Evolutionary conservation across 2,888 invertebrate species (phyloP).

Genomic region (Ochropleura plecta): DNA sequence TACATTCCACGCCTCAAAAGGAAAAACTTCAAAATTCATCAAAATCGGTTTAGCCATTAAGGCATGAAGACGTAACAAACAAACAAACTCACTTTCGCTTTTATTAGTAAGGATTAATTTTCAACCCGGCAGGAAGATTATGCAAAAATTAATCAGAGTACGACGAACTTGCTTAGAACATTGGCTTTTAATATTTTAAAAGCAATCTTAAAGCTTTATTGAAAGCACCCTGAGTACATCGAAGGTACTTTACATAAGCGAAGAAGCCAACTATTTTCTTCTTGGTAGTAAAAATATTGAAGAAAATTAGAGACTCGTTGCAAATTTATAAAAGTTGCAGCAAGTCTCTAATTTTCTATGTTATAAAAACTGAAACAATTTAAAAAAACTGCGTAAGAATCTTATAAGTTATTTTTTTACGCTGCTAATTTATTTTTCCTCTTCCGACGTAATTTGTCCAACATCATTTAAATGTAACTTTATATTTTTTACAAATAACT

Average conservation of each 20-base stretch:
- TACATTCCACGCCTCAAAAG: too few relatives aligned
- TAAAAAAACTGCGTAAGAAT: background rate
- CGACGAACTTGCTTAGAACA: constrained; percentile 18
- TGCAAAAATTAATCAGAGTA: constrained; percentile 49
- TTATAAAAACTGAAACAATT: background rate
- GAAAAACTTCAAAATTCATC: too few relatives aligned
- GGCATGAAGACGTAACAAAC: too few relatives aligned
- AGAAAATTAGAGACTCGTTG: too few relatives aligned
- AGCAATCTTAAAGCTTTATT: constrained; percentile 38
- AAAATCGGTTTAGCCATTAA: too few relatives aligned
- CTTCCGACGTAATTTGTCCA: background rate
- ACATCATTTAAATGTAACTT: constrained; percentile 8
- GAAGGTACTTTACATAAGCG: background rate
- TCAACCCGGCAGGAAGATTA: constrained; percentile 42
- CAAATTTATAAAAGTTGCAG: too few relatives aligned
- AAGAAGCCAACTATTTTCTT: background rate
- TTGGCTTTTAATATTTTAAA: constrained; percentile 60
- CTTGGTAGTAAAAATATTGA: too few relatives aligned
- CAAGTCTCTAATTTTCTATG: too few relatives aligned
- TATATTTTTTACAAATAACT: constrained; percentile 12
- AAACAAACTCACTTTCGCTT: too few relatives aligned
- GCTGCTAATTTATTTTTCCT: background rate
- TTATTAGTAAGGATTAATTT: too few relatives aligned
- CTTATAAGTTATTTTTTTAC: constrained; percentile 9
- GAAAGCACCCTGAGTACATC: constrained; percentile 24